Base-by-base conservation (phyloP, 2,797 vertebrate genomes). In the Lepus oiostolus region DNA sequence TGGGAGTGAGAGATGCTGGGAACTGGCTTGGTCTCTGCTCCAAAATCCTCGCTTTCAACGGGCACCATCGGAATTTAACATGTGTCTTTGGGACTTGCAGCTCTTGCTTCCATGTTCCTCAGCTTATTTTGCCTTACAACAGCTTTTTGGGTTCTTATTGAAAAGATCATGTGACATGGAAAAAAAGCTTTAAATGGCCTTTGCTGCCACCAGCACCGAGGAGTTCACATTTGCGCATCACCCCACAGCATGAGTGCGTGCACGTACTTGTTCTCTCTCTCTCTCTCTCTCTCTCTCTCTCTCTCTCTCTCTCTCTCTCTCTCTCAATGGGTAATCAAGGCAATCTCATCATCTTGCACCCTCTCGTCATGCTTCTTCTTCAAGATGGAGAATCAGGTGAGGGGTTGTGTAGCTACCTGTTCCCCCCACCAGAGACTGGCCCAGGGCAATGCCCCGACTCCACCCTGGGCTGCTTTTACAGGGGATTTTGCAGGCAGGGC, bases 251-350 rank as follows among this genome's bases (percentile, higher is more conserved):
- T 47, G n/a, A 52, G 17, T 9, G 76, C n/a, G 32, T 7, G 17
- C 16, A 1, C 3, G 3, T 74, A 19, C 4, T 75, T 72, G 35
- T 47, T 79, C 71, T 21, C 38, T 82, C 35, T 35, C 35, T 35
- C 35, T 42, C 38, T 42, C 38, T 42, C 38, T 42, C 38, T 42
- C 42, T 42, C 42, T 42, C 42, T 42, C 42, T 42, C 42, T 80
- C 81, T 90, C 82, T n/a, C 19, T 80, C 81, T 90, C 82, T 30
- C 19, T 80, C 81, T 90, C 82, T n/a, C 19, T n/a, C n/a, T 80
- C 81, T 90, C 82, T n/a, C 19, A 52, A 62, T 62, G 67, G 75
- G 32, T 67, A 47, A 75, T 65, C 54, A 81, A 75, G 72, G 38
- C 38, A 24, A 9, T 81, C 3, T 85, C n/a, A 52, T 77, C 58